phyloP scores from a whole-genome alignment of 2,113 vertebrate species.

The Tachysurus fulvidraco region DNA sequence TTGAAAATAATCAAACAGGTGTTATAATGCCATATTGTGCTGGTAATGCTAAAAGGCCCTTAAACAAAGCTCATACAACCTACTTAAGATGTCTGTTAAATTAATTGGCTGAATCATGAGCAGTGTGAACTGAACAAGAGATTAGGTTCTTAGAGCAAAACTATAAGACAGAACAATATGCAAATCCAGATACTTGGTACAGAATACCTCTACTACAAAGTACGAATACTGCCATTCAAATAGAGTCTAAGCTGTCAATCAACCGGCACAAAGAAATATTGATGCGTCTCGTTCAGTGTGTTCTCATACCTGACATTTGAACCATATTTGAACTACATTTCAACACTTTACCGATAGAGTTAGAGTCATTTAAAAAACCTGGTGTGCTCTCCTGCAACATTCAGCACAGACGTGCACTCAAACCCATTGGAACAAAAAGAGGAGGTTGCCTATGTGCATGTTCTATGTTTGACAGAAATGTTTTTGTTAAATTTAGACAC shows the following conservation, averaged over 20 bases:
- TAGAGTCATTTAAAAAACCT: background rate
- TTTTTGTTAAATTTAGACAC: background rate
- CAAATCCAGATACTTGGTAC: slow-evolving; percentile 38
- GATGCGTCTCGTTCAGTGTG: background rate
- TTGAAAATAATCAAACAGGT: background rate
- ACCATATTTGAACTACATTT: background rate
- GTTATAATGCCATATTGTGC: background rate
- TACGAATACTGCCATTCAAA: slow-evolving; percentile 9
- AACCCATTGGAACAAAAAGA: background rate
- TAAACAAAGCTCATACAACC: background rate
- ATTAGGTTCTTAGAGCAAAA: slow-evolving; percentile 6
- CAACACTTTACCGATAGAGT: background rate
- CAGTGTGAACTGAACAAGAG: slow-evolving; percentile 2
- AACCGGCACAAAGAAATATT: background rate
- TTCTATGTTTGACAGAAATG: too few species aligned
- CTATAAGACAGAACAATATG: slow-evolving; percentile 27
- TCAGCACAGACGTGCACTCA: background rate
- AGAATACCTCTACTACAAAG: slow-evolving; percentile 11
- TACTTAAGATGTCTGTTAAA: slow-evolving; percentile 25
- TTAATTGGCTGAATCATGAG: slow-evolving; percentile 9
- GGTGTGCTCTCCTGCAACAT: background rate
- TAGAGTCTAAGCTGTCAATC: background rate
- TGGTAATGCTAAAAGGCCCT: background rate
- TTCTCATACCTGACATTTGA: background rate
- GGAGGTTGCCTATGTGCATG: too few species aligned